Evolutionary conservation across 2,888 invertebrate species (phyloP), one percentile per base, ranked within the genome.

Genomic region (Chymomyza procnemis): DNA sequence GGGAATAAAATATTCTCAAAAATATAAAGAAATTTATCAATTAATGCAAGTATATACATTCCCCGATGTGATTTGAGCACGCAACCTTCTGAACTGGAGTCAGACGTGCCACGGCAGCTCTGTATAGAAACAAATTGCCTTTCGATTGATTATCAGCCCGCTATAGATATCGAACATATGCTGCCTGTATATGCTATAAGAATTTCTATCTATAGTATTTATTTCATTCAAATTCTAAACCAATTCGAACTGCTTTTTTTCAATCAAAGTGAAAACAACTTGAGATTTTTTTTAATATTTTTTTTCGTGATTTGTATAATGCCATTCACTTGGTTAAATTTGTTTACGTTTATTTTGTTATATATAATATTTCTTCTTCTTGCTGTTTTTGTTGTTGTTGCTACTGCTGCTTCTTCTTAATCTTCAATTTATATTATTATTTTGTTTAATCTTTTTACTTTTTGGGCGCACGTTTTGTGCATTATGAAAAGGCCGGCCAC

Each of bases 21-120:
- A 52, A 50, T 30, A 21, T 6, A 30, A 54, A 47, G 14, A 60
- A 18, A 60, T 3, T 12, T 2, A 21, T 47, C 12, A 6, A 14
- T 60, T 16, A n/a, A n/a, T n/a, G n/a, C n/a, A n/a, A n/a, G n/a
- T n/a, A n/a, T n/a, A n/a, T n/a, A 4, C 3, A 56, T 2, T 8
- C 80, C 76, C 78, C 80, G 80, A 80, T 78, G 80, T 80, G 80
- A 80, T 80, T 80, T 77, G 80, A 80, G 78, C 80, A 80, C 80
- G 80, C 76, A 80, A 80, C 80, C 80, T 80, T 78, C 80, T 80
- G 80, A 78, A 76, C 78, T 80, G 80, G 50, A 58, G 76, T 78
- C 80, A 80, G 80, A 76, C 78, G 80, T 78, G 79, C 79, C 79
- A 80, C 79, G 79, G 78, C 78, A 78, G 74, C 78, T 48, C 54